These are phyloP conservation scores for Plectus sambesii DNA, from an alignment of 1,140 invertebrate species.

Conservation along the genomic window DNA sequence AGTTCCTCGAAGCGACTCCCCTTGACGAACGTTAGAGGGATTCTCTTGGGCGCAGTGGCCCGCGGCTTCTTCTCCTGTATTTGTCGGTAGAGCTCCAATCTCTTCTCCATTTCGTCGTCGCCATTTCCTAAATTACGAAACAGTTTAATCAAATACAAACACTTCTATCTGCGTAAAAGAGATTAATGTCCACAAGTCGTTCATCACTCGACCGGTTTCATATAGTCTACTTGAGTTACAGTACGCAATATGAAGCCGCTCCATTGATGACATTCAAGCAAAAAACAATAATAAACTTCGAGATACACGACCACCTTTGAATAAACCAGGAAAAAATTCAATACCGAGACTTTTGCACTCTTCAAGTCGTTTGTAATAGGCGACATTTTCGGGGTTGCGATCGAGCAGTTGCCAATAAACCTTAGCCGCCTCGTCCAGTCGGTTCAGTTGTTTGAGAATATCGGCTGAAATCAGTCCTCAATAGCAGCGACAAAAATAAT, in stretches of 20 bases:
- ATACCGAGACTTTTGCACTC: constrained; percentile 55
- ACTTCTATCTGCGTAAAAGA: no score
- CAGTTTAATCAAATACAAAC: no score
- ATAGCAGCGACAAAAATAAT: constrained; percentile 14
- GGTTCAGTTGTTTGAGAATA: constrained; percentile 58
- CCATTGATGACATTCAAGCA: no score
- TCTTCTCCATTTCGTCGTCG: constrained; percentile 63
- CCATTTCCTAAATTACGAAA: no score
- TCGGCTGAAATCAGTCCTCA: no score
- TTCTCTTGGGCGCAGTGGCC: constrained; percentile 70
- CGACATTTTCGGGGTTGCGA: constrained; percentile 87
- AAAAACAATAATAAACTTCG: constrained; percentile 13
- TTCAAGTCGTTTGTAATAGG: constrained; percentile 78
- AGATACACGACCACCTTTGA: constrained; percentile 9
- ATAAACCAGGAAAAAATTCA: constrained; percentile 8
- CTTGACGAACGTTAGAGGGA: constrained; percentile 69
- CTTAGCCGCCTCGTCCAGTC: constrained; percentile 61
- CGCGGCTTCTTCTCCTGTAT: constrained; percentile 65
- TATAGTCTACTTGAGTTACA: constrained; percentile 1
- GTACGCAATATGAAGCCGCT: no score
- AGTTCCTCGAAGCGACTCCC: constrained; percentile 49
- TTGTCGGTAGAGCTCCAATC: constrained; percentile 65
- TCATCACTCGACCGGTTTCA: constrained; percentile 25
- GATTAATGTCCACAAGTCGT: constrained; percentile 59
- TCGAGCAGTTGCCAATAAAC: constrained; percentile 73